phyloP scores from a whole-genome alignment of 2,888 invertebrate species.

The Clanis bilineata region DNA sequence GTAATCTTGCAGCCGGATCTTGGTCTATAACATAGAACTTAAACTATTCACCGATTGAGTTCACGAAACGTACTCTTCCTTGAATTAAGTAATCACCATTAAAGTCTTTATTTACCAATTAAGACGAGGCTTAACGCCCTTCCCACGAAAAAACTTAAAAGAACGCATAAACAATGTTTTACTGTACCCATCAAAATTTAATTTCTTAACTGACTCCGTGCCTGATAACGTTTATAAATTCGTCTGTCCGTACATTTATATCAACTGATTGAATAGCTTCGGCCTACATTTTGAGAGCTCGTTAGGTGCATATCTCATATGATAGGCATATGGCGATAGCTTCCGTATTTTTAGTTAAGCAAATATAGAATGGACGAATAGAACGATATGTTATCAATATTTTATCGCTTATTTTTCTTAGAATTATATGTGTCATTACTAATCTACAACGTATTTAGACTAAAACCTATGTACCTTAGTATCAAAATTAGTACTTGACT shows the following conservation, averaged over 20 bases:
- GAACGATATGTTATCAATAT: constrained; percentile 1
- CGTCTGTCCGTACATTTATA: constrained; percentile 37
- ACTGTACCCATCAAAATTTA: neutral
- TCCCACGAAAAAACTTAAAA: neutral
- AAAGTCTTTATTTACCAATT: constrained; percentile 6
- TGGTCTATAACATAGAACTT: neutral
- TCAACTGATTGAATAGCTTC: constrained; percentile 60
- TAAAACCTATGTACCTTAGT: neutral
- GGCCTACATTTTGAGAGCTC: constrained; percentile 59
- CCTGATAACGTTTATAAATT: constrained; percentile 41
- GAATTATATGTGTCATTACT: constrained; percentile 4
- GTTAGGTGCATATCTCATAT: constrained; percentile 49
- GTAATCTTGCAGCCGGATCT: too few relatives aligned
- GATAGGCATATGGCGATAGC: constrained; percentile 42
- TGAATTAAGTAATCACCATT: neutral
- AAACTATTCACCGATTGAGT: neutral
- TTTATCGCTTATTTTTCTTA: constrained; percentile 1
- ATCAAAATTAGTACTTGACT: neutral
- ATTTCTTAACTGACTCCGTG: constrained; percentile 15
- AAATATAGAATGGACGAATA: constrained; percentile 5
- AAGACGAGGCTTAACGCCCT: neutral
- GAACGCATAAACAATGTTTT: constrained; percentile 8
- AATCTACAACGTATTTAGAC: neutral
- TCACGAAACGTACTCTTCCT: neutral
- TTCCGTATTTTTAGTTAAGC: constrained; percentile 33